Base-by-base conservation (phyloP, 2,113 vertebrate species). In the Malurus alboscapulatus region DNA sequence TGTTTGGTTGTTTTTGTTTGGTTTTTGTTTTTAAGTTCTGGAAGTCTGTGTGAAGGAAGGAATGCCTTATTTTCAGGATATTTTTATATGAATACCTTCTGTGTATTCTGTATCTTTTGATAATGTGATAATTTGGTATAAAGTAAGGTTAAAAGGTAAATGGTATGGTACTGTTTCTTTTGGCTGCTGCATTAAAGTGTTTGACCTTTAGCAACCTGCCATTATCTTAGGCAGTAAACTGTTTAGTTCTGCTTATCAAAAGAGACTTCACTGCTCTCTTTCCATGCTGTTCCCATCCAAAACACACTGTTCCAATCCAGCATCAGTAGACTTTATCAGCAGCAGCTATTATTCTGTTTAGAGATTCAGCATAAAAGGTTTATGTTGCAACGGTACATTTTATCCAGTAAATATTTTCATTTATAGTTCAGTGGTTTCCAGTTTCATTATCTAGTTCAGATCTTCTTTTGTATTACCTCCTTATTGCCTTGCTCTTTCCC, bases 81-180 rank as follows among this genome's bases (percentile, higher is more conserved):
- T 95, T 50, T 94, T 96, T 94, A 71, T 85, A 54, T 17, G 4
- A 94, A 88, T 93, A 91, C 54, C 9, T 24, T 66, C 32, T 91
- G 27, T 91, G 73, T 91, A 12, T 83, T 88, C 47, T 94, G 68
- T 96, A 89, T 96, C 91, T 96, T 44, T 44, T 48, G 57, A 53
- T 55, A 94, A 77, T 19, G 21, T 89, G 92, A 59, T 79, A 89
- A 42, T 96, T 79, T 79, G 92, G 26, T 78, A 17, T 26, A 51
- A 77, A 90, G 74, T 87, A 63, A 88, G 96, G 91, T 94, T 96
- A 93, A 96, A 97, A 96, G 94, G 95, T 94, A 96, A 92, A 83
- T 50, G 38, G 47, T 62, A 76, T 82, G 91, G 48, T 84, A 6
- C 53, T 93, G 77, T 91, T 92, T 95, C 68, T 95, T 95, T 96